phyloP scores from a whole-genome alignment of 2,113 vertebrate genomes.

The Eupsittula cactorum region DNA sequence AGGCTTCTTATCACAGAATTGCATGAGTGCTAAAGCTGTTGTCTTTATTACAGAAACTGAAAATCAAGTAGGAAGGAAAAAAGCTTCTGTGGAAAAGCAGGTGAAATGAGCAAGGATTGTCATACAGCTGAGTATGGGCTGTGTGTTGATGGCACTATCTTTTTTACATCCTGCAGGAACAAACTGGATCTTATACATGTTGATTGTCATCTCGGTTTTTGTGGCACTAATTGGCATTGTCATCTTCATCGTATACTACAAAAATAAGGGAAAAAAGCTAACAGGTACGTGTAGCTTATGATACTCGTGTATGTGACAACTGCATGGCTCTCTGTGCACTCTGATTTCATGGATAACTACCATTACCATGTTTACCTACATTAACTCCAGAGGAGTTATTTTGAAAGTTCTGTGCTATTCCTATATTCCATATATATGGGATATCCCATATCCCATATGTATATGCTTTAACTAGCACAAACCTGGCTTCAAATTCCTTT shows the following conservation, averaged over 20 bases:
- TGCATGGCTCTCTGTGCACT: background rate
- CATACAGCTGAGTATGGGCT: background rate
- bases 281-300: slow-evolving; percentile 69
- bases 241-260: slow-evolving; percentile 65
- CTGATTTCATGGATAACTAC: background rate
- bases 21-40: background rate
- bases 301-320: background rate
- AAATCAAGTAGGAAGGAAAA: background rate
- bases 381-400: background rate
- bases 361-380: background rate
- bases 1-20: background rate
- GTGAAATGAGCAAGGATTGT: background rate
- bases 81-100: background rate
- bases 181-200: slow-evolving; percentile 60
- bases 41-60: background rate
- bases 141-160: background rate
- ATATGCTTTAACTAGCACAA: background rate
- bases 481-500: background rate
- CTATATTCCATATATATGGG: too few species aligned
- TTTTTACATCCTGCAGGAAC: slow-evolving; percentile 57
- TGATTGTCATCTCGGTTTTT: slow-evolving; percentile 71
- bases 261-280: slow-evolving; percentile 75
- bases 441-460: accelerated
- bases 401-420: background rate
- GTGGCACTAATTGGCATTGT: slow-evolving; percentile 63